Evolutionary conservation across 1,140 invertebrate species (phyloP), one percentile per base, ranked within the genome.

Genomic region (Phortica variegata): DNA sequence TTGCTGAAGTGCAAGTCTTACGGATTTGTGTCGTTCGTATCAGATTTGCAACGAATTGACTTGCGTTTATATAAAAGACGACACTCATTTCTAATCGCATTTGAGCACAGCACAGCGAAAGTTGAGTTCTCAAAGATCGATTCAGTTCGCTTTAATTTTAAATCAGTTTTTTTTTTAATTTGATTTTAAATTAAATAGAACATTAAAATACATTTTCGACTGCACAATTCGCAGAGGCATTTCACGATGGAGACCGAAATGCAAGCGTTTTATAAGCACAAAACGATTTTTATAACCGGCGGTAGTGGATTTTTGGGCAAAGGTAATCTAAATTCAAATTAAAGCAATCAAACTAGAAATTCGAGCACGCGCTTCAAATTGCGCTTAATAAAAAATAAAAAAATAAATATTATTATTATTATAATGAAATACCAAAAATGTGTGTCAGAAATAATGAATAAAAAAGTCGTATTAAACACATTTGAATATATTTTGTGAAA

Each of bases 291-390:
- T 58, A 61, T 86, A 56, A 85, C 84, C 0, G 84, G 84, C 13
- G 84, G 80, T 7, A 88, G 85, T 38, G 88, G 88, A 41, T 90
- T 90, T 74, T 77, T 90, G 58, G 88, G 88, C 2, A 90, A 89
- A 81, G 84, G 79, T 80, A 60, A 76, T 75, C 33, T n/a, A 21
- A 36, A n/a, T 34, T 9, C n/a, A 19, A 23, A 23, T 44, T 26
- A 34, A 32, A 4, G 18, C 6, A 32, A 10, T 23, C 6, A 29
- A 29, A 29, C 26, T 29, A 29, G 6, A 29, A n/a, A n/a, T n/a
- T n/a, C n/a, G n/a, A n/a, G n/a, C n/a, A 31, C n/a, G 7, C 7
- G n/a, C 7, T 31, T 7, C 29, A n/a, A n/a, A n/a, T n/a, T n/a
- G n/a, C n/a, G 13, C 6, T 6, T 36, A 36, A 36, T 8, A 8